Base-by-base conservation (phyloP, 2,888 invertebrate species). In the Melanargia galathea region DNA sequence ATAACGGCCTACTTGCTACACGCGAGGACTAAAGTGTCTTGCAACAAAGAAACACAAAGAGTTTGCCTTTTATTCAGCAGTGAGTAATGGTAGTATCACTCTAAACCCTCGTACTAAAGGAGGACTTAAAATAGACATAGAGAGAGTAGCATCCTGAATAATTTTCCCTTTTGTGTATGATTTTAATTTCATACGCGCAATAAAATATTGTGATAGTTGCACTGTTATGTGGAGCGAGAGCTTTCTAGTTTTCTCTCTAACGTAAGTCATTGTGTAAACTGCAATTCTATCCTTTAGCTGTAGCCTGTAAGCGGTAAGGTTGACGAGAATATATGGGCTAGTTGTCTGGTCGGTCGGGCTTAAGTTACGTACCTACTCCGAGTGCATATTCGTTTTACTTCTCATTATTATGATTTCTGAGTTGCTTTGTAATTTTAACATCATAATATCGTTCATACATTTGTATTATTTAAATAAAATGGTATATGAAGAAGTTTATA, bases 321-420 rank as follows among this genome's bases (percentile, higher is more conserved):
- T 73, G 74, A 71, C 78, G 70, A 83, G 78, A 82, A 84, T 77
- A 73, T 80, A 83, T 83, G 75, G 79, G 76, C 80, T 81, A 81
- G 83, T 83, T 82, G 80, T 83, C 81, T 79, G 73, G 73, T 70
- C 71, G 73, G 73, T 70, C 71, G 72, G 75, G 78, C 73, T 80
- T 72, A 71, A 67, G 68, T 73, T 80, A 84, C 82, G 83, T 82
- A 82, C 82, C 83, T 82, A 82, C 77, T 22, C 60, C 63, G 73
- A 72, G 61, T 58, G 61, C 60, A 60, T 48, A 43, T 49, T 48
- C 55, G 49, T n/a, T 56, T 62, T 43, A 55, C 63, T 62, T 60
- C 60, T 38, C 30, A 22, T 43, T 20, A 57, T 57, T 63, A 65
- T 60, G 59, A 46, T 49, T 54, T 60, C 54, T 52, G 38, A 43